Percentiles rank a stretch among this genome's conserved stretches.
These are phyloP conservation scores for Pissodes strobi DNA, from an alignment of 1,140 invertebrate genomes.

Conservation along the genomic window DNA sequence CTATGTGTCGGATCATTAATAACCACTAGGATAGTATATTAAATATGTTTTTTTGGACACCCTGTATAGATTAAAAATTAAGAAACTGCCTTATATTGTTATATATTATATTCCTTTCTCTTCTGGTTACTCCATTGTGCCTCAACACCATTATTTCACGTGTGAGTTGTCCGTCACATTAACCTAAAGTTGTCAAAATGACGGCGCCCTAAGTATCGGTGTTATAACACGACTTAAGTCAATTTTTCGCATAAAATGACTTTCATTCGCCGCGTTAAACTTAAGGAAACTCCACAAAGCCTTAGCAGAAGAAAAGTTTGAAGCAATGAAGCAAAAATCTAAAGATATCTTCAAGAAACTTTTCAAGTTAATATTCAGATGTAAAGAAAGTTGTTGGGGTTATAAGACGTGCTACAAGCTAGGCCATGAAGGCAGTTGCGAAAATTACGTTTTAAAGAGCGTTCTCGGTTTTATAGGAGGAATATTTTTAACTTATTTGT, in stretches of 20 bases:
- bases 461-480: constrained; percentile 65
- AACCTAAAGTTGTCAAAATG: background rate
- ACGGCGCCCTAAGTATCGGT: background rate
- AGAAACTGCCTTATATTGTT: too few species aligned
- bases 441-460: constrained; percentile 66
- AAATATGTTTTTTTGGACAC: too few species aligned
- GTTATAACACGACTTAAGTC: background rate
- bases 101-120: too few species aligned
- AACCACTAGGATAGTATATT: too few species aligned
- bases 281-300: constrained; percentile 37
- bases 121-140: too few species aligned
- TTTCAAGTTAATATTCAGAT: constrained; percentile 34
- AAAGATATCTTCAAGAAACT: constrained; percentile 33
- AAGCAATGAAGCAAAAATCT: constrained; percentile 31
- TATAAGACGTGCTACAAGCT: constrained; percentile 53
- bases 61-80: too few species aligned
- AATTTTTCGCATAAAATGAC: constrained; percentile 38
- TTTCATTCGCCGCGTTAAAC: constrained; percentile 40
- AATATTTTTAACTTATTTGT: constrained; percentile 66
- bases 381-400: constrained; percentile 31
- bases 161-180: too few species aligned
- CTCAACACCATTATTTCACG: too few species aligned
- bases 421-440: constrained; percentile 61
- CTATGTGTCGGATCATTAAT: too few species aligned
- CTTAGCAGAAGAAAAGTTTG: constrained; percentile 47